Conservation (phyloP, 2,797 vertebrate genomes). For the Gambusia yucatana region DNA sequence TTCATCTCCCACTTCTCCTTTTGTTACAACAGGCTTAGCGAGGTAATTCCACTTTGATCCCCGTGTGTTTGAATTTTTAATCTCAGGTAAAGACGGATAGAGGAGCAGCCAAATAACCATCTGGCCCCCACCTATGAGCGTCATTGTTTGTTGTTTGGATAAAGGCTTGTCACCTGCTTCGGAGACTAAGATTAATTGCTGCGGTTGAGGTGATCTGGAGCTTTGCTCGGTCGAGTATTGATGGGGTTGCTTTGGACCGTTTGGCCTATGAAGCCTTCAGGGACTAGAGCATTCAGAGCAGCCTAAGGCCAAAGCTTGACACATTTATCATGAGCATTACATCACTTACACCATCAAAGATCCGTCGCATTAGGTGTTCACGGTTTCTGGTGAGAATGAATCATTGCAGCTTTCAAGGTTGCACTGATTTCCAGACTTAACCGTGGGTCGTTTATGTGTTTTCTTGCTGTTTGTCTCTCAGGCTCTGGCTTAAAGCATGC, state of each 20-base stretch:
- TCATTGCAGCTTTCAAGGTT: slow-evolving; percentile 11
- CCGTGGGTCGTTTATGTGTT: slow-evolving; percentile 28
- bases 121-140: slow-evolving; percentile 18
- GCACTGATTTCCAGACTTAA: slow-evolving; percentile 17
- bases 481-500: slow-evolving; percentile 28
- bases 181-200: slow-evolving; percentile 59
- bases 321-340: slow-evolving; percentile 67
- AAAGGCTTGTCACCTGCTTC: slow-evolving; percentile 48
- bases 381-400: slow-evolving; percentile 38
- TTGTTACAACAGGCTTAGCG: slow-evolving; percentile 53
- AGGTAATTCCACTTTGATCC: slow-evolving; percentile 65
- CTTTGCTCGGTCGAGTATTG: slow-evolving; percentile 52
- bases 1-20: slow-evolving; percentile 38
- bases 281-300: slow-evolving; percentile 59
- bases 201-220: slow-evolving; percentile 46
- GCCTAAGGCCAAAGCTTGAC: slow-evolving; percentile 60
- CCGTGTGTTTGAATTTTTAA: slow-evolving; percentile 57
- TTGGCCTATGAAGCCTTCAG: slow-evolving; percentile 60
- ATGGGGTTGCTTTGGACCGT: slow-evolving; percentile 58
- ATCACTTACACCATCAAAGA: slow-evolving; percentile 63
- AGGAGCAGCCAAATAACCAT: slow-evolving; percentile 47
- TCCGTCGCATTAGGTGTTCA: slow-evolving; percentile 41
- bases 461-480: slow-evolving; percentile 19
- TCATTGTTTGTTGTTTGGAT: slow-evolving; percentile 54
- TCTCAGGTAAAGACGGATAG: slow-evolving; percentile 61